Percentiles rank a stretch among this genome's conserved stretches.
Conservation (phyloP, 2,113 vertebrate genomes). For the Oceanites oceanicus region DNA sequence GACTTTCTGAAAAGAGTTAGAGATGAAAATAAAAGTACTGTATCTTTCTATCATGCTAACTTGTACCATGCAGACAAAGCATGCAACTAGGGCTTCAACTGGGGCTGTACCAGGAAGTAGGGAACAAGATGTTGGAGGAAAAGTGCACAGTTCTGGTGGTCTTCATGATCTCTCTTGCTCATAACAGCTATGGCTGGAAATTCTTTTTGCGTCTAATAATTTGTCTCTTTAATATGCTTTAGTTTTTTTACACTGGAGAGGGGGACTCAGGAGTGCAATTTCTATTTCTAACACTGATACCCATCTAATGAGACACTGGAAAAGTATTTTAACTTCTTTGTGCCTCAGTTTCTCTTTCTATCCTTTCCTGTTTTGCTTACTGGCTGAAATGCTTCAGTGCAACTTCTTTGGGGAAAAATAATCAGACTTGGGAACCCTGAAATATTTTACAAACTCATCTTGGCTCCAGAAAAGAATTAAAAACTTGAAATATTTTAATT, state of each 20-base stretch:
- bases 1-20: conserved; percentile 75
- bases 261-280: neutral
- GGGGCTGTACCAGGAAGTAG: neutral
- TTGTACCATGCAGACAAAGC: neutral
- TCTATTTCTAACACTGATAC: neutral
- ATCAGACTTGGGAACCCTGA: neutral
- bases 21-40: neutral
- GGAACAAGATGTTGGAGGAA: neutral
- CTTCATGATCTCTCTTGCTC: neutral
- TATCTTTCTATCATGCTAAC: neutral
- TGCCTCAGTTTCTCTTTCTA: neutral
- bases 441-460: neutral
- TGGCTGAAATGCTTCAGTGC: neutral
- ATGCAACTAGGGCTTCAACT: neutral
- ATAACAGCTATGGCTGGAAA: neutral
- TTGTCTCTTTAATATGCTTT: neutral
- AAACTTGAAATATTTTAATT: neutral
- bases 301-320: neutral
- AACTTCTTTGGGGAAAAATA: neutral
- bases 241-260: neutral
- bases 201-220: neutral
- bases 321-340: neutral
- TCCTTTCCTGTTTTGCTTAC: neutral
- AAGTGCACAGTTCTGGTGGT: neutral
- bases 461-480: neutral